phyloP scores from a whole-genome alignment of 2,113 vertebrate species.

The Lycocorax pyrrhopterus region DNA sequence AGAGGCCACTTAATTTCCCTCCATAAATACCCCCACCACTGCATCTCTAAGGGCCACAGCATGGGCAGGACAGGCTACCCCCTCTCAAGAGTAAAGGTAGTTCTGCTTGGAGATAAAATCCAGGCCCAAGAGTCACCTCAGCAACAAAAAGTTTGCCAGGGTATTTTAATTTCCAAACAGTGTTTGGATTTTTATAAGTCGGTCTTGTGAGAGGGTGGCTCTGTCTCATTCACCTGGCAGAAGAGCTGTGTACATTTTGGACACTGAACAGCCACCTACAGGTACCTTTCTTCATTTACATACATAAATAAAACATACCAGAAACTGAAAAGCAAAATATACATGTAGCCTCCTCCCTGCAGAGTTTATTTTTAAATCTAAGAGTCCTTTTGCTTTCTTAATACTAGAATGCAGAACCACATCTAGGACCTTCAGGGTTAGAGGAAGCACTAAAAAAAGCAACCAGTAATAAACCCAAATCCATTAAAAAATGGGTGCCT shows the following conservation, averaged over 20 bases:
- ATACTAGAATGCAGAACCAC: background rate
- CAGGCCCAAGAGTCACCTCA: background rate
- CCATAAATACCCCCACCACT: background rate
- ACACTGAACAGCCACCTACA: background rate
- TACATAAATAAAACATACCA: background rate
- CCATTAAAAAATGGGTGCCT: background rate
- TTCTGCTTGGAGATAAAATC: background rate
- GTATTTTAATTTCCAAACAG: background rate
- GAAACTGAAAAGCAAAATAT: background rate
- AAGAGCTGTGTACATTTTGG: background rate
- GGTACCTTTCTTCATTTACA: background rate
- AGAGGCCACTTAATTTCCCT: background rate
- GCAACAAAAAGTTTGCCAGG: background rate
- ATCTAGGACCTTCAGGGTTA: background rate
- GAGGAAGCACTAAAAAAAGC: background rate
- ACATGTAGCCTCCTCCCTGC: background rate
- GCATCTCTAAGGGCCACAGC: background rate
- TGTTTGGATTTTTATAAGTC: background rate
- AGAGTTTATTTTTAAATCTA: background rate
- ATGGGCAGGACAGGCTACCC: rapidly evolving
- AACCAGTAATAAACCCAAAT: background rate
- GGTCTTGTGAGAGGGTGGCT: background rate
- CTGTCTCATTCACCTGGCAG: background rate
- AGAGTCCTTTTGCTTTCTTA: background rate
- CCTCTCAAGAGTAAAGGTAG: background rate